Evolutionary conservation across 2,113 vertebrate species (phyloP), one percentile per base, ranked within the genome.

Genomic region (Tupaia tana): DNA sequence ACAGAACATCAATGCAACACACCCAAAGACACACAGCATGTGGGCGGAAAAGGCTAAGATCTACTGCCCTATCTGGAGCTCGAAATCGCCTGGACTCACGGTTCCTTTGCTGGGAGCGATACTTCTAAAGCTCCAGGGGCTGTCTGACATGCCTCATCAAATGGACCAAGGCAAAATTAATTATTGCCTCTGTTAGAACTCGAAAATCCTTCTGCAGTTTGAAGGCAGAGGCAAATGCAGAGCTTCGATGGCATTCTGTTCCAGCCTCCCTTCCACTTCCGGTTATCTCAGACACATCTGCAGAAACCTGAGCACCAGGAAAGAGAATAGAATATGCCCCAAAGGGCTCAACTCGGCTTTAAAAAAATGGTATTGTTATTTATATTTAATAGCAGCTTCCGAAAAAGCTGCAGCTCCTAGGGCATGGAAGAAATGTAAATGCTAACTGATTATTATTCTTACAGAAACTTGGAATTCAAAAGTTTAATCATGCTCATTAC

Each of bases 401-500:
- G 78, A 83, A 96, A 93, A 93, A 88, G 83, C 85, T 87, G 84
- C 87, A 96, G 78, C 94, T 83, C 92, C 79, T 86, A 87, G 67
- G 66, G 86, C 88, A 90, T 3, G 52, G 66, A 70, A 92, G 94
- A 97, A 87, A 94, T 88, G 83, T 63, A 86, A 89, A 93, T 96
- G 95, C 81, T 95, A 85, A 64, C 97, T 98, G 97, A 97, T 98
- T 98, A 94, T 27, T 19, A 91, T 87, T 98, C 96, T 78, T 92
- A 18, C 61, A 61, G 90, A 97, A 98, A 97, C 93, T 98, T 96
- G 96, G 95, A 97, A 98, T 95, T 90, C 97, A 96, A 97, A 97
- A 95, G 91, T 95, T 94, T 96, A 97, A 97, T 97, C 96, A 95
- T 93, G 34, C 94, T 97, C 20, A 2, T 98, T 98, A 97, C 93